Evolutionary conservation across 2,113 vertebrate genomes (phyloP).

Genomic region (Equus przewalskii): DNA sequence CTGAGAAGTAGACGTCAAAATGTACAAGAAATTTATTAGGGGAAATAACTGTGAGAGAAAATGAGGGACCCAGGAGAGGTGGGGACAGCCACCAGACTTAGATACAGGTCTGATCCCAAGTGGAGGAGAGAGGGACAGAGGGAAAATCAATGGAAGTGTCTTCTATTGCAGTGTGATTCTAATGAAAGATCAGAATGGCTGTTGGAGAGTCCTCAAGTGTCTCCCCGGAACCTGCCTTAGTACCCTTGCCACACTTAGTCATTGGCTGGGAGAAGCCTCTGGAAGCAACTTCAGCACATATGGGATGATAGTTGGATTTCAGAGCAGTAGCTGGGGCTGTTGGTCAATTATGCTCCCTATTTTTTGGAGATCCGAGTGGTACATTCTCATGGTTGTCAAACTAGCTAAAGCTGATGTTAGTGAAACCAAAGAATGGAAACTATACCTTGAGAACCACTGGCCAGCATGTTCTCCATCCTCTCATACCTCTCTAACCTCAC

Average conservation of each 20-base stretch:
- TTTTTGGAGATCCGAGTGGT: not conserved
- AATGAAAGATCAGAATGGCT: constrained; percentile 1
- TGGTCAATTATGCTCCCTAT: not conserved
- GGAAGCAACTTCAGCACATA: constrained; percentile 32
- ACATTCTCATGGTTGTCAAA: not conserved
- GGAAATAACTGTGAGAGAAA: not conserved
- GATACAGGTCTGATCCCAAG: not conserved
- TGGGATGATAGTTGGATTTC: not conserved
- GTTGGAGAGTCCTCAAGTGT: not conserved
- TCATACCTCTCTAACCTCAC: not conserved
- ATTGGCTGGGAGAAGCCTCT: not conserved
- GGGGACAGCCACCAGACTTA: not conserved
- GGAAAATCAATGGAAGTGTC: not conserved
- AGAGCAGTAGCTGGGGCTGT: not conserved
- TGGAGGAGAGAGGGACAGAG: not conserved
- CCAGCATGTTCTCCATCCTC: not conserved
- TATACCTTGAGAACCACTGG: not conserved
- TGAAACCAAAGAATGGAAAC: not conserved
- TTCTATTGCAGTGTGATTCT: not conserved
- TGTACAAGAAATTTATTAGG: not conserved
- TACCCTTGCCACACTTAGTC: not conserved
- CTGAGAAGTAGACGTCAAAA: constrained; percentile 18
- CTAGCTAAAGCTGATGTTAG: not conserved
- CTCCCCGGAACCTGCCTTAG: not conserved
- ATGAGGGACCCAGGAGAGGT: not conserved